Percentiles rank a stretch among this genome's conserved stretches.
These are phyloP conservation scores for Novumbra hubbsi DNA, from an alignment of 2,797 vertebrate species.

Conservation along the genomic window DNA sequence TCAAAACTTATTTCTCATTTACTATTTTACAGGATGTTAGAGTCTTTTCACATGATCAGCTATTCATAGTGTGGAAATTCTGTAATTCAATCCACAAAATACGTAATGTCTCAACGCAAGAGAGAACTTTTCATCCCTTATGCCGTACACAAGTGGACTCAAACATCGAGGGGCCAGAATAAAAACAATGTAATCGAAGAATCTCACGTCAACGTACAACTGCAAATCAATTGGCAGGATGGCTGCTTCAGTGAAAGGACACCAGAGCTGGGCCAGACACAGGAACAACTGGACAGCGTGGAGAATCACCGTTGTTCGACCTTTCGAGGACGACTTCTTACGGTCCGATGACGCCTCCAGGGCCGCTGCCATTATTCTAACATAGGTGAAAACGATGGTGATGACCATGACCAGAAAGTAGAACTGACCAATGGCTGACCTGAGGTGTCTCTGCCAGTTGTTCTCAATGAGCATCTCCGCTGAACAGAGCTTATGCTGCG, in stretches of 20 bases:
- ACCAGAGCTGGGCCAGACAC: constrained; percentile 52
- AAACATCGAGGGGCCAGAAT: constrained; percentile 33
- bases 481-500: neutral
- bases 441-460: constrained; percentile 41
- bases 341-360: constrained; percentile 47
- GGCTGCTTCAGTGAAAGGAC: constrained; percentile 41
- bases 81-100: constrained; percentile 22
- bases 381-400: constrained; percentile 43
- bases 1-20: no score
- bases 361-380: constrained; percentile 51
- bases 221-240: constrained; percentile 18
- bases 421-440: constrained; percentile 31
- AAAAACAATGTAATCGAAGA: constrained; percentile 47
- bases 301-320: constrained; percentile 51
- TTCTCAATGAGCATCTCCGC: constrained; percentile 24
- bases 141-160: constrained; percentile 68
- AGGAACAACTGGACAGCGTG: constrained; percentile 57
- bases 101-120: constrained; percentile 30
- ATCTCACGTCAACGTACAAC: constrained; percentile 41
- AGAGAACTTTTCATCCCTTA: constrained; percentile 56
- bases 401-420: constrained; percentile 52
- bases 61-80: neutral
- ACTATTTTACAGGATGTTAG: neutral
- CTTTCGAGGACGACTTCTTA: constrained; percentile 46
- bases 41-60: neutral